Evolutionary conservation across 2,888 invertebrate genomes (phyloP).

Genomic region (Erebia palarica): DNA sequence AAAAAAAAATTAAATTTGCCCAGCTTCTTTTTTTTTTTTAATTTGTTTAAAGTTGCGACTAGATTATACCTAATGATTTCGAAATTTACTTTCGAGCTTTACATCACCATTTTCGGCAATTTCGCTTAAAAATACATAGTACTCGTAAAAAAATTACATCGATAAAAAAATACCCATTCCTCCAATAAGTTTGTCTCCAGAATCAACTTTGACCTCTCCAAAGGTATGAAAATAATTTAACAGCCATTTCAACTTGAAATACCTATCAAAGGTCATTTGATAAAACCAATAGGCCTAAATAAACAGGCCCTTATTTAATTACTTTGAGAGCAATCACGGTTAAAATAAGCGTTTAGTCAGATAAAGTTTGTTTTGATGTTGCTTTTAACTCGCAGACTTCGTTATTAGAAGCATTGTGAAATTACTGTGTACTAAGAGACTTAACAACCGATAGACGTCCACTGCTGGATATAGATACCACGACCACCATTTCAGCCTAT

Average conservation of each 20-base stretch:
- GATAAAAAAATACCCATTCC: neutral
- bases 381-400: constrained; percentile 21
- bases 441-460: too few species aligned
- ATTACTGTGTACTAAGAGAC: neutral
- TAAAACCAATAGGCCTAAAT: constrained; percentile 52
- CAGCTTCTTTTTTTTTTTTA: too few species aligned
- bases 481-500: too few species aligned
- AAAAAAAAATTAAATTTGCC: too few species aligned
- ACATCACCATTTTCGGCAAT: neutral
- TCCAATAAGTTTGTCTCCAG: neutral
- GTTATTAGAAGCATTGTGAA: neutral
- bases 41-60: too few species aligned
- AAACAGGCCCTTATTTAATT: constrained; percentile 60
- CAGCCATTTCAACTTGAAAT: constrained; percentile 30
- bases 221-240: constrained; percentile 30
- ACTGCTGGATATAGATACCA: too few species aligned
- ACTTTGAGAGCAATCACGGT: constrained; percentile 51
- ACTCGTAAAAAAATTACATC: neutral
- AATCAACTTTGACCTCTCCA: constrained; percentile 6
- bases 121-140: neutral
- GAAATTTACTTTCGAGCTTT: neutral
- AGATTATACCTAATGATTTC: neutral
- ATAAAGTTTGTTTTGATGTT: constrained; percentile 40
- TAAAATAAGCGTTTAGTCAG: constrained; percentile 40
- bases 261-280: constrained; percentile 47